These are phyloP conservation scores for Neuroterus valhalla DNA, from an alignment of 1,140 invertebrate genomes.

Conservation along the genomic window DNA sequence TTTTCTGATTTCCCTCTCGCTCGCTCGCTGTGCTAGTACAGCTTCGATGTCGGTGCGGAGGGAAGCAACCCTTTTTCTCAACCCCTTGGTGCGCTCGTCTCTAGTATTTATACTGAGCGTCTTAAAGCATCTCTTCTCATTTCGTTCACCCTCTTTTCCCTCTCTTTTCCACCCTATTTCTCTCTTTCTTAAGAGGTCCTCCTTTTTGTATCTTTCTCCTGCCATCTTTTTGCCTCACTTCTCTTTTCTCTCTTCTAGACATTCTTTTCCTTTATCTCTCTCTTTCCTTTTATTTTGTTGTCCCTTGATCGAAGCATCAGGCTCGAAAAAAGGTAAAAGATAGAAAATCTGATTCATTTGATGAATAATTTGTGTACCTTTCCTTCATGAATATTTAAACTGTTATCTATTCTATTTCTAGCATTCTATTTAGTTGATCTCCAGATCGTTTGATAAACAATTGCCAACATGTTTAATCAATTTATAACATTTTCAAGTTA, in stretches of 20 bases:
- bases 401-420: too few relatives aligned
- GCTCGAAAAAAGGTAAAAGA: too few relatives aligned
- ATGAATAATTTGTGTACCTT: too few relatives aligned
- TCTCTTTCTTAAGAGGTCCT: slow-evolving; percentile 19
- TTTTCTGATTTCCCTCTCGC: slow-evolving; percentile 22
- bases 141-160: slow-evolving; percentile 50
- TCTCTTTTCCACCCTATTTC: slow-evolving; percentile 21
- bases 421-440: too few relatives aligned
- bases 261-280: not conserved
- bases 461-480: too few relatives aligned
- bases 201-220: slow-evolving; percentile 37
- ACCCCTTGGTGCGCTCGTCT: slow-evolving; percentile 60
- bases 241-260: not conserved
- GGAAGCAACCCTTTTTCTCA: slow-evolving; percentile 75
- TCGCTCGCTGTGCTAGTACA: slow-evolving; percentile 31
- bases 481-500: too few relatives aligned
- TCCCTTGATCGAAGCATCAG: too few relatives aligned
- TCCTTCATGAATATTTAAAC: too few relatives aligned
- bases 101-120: slow-evolving; percentile 76
- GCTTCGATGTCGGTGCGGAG: slow-evolving; percentile 67
- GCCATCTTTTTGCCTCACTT: slow-evolving; percentile 21
- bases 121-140: slow-evolving; percentile 72
- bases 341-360: too few relatives aligned
- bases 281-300: too few relatives aligned
- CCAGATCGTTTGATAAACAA: too few relatives aligned